Conservation (phyloP, 2,113 vertebrate species). For the Calypte anna region DNA sequence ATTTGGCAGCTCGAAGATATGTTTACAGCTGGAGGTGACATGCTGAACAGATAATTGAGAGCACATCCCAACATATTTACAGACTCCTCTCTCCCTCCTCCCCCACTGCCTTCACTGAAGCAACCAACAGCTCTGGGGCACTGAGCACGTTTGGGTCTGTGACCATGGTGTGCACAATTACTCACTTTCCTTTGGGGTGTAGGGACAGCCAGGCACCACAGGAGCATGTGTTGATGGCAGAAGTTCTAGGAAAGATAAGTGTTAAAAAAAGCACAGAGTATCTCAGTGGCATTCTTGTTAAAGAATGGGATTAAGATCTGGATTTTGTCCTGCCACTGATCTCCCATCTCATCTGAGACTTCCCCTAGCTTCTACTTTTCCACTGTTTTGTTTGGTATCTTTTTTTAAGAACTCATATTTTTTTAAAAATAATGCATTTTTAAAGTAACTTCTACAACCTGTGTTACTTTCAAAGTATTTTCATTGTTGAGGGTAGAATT, state of each 20-base stretch:
- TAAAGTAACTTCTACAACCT: background rate
- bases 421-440: background rate
- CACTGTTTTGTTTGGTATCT: background rate
- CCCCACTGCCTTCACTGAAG: background rate
- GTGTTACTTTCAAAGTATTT: background rate
- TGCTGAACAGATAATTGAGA: constrained; percentile 15
- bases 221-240: background rate
- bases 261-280: background rate
- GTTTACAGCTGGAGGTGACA: constrained; percentile 2
- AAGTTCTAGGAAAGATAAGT: background rate
- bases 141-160: background rate
- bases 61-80: background rate
- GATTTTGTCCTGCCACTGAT: background rate
- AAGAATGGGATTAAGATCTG: background rate
- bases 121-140: background rate
- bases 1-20: background rate
- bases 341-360: background rate
- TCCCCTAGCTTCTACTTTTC: background rate
- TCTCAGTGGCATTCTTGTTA: background rate
- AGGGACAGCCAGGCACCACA: background rate
- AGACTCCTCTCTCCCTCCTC: background rate
- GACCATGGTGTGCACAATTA: background rate
- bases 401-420: background rate
- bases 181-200: background rate
- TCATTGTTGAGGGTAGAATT: background rate